Base-by-base conservation (phyloP, 2,113 vertebrate species). In the Thalassoma bifasciatum region DNA sequence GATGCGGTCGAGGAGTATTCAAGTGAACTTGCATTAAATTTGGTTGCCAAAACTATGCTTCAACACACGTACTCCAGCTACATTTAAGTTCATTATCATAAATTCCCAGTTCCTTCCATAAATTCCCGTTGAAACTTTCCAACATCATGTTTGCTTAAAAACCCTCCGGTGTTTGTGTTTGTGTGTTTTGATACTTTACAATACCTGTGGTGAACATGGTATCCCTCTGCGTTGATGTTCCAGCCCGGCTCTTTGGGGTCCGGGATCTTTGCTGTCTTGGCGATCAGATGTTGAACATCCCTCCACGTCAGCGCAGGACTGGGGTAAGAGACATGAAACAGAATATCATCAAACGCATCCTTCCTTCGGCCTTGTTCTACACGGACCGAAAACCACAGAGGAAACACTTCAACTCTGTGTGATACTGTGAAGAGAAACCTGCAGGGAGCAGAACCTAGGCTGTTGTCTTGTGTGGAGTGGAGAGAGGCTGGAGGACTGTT, bases 161-260 rank as follows among this genome's bases (percentile, higher is more conserved):
- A 30, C 21, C 19, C n/a, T 3, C 40, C 16, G 56, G 23, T 62
- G 42, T 30, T 30, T 30, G 30, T 30, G 30, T 30, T 30, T 30
- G 30, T 56, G 50, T 51, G 13, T 14, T 6, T 12, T 50, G 34
- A 34, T 30, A 37, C 40, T 23, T 54, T 46, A 85, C 72, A 67
- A 66, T 95, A 95, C 94, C 94, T 95, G 84, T 96, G 93, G 90
- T 94, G 90, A 80, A 94, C 89, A 86, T 93, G 92, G 83, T 92
- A 93, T 91, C 90, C 92, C 56, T 88, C 59, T 38, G 87, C 91
- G 84, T 95, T 95, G 92, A 93, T 92, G 85, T 88, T 94, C 88
- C 90, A 91, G 4, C 89, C 91, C 40, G 22, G 74, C 88, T 93
- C 93, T 82, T 92, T 85, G 60, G 91, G 92, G 90, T 93, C 92